These are phyloP conservation scores for Brachionichthys hirsutus DNA, from an alignment of 2,113 vertebrate genomes.

Conservation along the genomic window DNA sequence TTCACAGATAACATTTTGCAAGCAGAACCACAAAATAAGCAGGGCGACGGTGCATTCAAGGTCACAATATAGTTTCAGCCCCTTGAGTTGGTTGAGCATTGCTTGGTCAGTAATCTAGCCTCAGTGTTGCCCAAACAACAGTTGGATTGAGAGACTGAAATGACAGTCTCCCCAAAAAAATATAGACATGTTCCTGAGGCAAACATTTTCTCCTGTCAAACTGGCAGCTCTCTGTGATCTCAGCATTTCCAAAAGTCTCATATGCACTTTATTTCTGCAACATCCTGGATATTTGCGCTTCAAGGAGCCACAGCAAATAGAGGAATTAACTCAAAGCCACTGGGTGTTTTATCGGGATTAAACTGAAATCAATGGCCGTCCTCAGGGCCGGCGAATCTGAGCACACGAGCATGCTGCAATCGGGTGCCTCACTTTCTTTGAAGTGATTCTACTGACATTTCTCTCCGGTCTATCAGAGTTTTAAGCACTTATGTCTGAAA, in stretches of 20 bases:
- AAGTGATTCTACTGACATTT: conserved; percentile 48
- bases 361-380: conserved; percentile 51
- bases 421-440: conserved; percentile 32
- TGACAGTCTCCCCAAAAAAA: conserved; percentile 10
- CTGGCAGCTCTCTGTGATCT: conserved; percentile 12
- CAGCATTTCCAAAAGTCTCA: conserved; percentile 4
- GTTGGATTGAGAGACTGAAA: conserved; percentile 13
- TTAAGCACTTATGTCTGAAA: conserved; percentile 31
- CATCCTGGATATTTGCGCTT: conserved; percentile 48
- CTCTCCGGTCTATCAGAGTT: no score
- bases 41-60: not conserved
- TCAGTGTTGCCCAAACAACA: conserved; percentile 14
- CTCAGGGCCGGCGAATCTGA: conserved; percentile 28
- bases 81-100: conserved; percentile 1
- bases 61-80: conserved; percentile 4
- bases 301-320: conserved; percentile 47
- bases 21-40: conserved; percentile 1
- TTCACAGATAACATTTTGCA: no score
- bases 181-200: not conserved
- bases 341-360: conserved; percentile 59
- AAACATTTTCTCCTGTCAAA: conserved; percentile 17
- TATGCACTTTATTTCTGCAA: conserved; percentile 22
- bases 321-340: conserved; percentile 51
- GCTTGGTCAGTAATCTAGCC: conserved; percentile 6
- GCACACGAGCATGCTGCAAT: conserved; percentile 42